Base-by-base conservation (phyloP, 2,888 invertebrate species). In the Trachelus troglodyta region DNA sequence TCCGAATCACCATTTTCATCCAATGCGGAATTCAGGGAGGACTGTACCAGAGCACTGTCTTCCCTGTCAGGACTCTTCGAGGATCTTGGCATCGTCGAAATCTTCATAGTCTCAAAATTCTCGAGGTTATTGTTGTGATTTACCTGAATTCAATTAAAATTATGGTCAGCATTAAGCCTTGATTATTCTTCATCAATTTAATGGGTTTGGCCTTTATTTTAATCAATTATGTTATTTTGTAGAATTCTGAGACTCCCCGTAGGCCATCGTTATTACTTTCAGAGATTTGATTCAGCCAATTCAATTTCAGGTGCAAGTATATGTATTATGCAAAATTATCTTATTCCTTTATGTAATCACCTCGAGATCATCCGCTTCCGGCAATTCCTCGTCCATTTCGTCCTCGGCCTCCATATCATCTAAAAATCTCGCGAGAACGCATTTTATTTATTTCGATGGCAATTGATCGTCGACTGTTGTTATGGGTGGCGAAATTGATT, bases 381-480 rank as follows among this genome's bases (percentile, higher is more conserved):
- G 81, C 85, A 87, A 84, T 84, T 91, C 90, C 82, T 90, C 90
- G 83, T 91, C 91, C 85, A 88, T 84, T 86, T 91, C 91, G 85
- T 90, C 89, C 83, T 88, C 90, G 79, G 90, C 85, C 85, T 91
- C 90, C 91, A 91, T 90, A 89, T 90, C 90, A 91, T 87, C 89
- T 90, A 23, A 37, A 69, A 76, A 73, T 76, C 71, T 40, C 33
- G 56, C 34, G 75, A 35, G 30, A 56, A 81, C 69, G 77, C 82
- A 83, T 83, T 77, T 74, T 79, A 37, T 80, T 79, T 33, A 37
- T 80, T 79, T 30, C 34, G 73, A 12, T 71, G 71, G 33, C 12
- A 56, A 56, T 56, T 56, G 56, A 56, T 56, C 56, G 56, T 56
- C 56, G 23, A 23, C 56, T 56, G 56, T 56, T 56, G 23, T 56